These are phyloP conservation scores for Erinaceus europaeus DNA, from an alignment of 2,113 vertebrate genomes.

Conservation along the genomic window DNA sequence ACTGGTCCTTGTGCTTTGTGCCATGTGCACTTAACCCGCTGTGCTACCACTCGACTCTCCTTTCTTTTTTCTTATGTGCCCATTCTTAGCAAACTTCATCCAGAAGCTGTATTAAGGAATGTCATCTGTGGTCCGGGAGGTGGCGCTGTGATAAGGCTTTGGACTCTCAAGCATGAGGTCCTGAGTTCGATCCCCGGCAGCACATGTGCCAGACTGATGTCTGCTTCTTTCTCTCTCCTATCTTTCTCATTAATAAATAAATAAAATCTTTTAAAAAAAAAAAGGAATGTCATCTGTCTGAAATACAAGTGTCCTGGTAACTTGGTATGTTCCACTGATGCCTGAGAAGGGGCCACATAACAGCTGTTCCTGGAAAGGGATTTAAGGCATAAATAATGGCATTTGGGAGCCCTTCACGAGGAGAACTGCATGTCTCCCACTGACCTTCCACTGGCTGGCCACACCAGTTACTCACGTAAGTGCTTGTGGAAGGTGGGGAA, in stretches of 20 bases:
- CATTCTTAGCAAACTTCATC: neutral
- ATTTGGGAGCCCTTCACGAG: neutral
- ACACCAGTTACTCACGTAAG: accelerated
- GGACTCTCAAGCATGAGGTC: too few species aligned
- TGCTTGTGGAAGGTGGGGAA: accelerated
- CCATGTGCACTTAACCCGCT: too few species aligned
- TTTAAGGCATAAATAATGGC: neutral
- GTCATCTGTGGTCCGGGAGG: too few species aligned
- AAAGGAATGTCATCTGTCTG: neutral
- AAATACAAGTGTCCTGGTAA: neutral
- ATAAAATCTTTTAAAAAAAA: too few species aligned
- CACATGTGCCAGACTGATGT: too few species aligned
- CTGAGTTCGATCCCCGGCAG: too few species aligned
- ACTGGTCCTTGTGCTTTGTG: too few species aligned
- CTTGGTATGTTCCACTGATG: neutral
- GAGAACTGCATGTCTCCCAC: too few species aligned
- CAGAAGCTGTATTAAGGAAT: neutral
- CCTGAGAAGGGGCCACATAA: neutral
- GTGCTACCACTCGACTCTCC: too few species aligned
- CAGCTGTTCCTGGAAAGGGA: neutral
- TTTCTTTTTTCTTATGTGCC: neutral
- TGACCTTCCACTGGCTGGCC: neutral
- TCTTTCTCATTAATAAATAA: too few species aligned
- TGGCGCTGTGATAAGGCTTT: too few species aligned
- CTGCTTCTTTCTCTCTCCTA: too few species aligned